Conservation (phyloP, 2,113 vertebrate genomes). For the Trachemys scripta region DNA sequence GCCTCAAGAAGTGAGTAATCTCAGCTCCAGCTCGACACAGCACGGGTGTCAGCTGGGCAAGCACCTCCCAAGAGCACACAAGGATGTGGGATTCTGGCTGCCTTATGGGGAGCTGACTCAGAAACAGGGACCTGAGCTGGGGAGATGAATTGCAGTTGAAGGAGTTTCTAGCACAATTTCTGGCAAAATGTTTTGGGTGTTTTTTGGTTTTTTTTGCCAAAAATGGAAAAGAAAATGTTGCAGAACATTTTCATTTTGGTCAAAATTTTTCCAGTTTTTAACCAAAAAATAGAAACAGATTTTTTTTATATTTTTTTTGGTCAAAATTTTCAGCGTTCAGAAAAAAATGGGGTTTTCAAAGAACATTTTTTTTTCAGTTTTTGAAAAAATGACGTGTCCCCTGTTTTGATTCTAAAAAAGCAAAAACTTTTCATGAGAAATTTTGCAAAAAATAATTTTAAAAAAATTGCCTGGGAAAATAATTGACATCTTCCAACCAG, state of each 20-base stretch:
- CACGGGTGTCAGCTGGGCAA: neutral
- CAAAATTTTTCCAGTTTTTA: neutral
- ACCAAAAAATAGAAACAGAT: neutral
- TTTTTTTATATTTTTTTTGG: neutral
- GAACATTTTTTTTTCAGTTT: neutral
- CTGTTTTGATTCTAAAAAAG: neutral
- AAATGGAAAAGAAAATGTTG: no score
- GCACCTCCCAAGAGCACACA: neutral
- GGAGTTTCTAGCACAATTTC: neutral
- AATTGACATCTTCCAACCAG: neutral
- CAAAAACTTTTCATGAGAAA: neutral
- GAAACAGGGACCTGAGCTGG: neutral
- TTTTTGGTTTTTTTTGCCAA: neutral
- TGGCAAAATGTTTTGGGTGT: neutral
- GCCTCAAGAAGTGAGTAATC: neutral
- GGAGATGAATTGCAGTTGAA: neutral
- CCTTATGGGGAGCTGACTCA: neutral
- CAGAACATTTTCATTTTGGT: neutral
- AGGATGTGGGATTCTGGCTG: neutral
- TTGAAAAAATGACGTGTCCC: neutral
- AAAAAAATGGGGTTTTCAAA: neutral
- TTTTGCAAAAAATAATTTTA: neutral
- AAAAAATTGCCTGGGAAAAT: neutral
- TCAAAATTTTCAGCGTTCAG: neutral
- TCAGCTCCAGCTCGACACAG: neutral